Conservation (phyloP, 2,888 invertebrate genomes). For the Nasonovia ribisnigri region DNA sequence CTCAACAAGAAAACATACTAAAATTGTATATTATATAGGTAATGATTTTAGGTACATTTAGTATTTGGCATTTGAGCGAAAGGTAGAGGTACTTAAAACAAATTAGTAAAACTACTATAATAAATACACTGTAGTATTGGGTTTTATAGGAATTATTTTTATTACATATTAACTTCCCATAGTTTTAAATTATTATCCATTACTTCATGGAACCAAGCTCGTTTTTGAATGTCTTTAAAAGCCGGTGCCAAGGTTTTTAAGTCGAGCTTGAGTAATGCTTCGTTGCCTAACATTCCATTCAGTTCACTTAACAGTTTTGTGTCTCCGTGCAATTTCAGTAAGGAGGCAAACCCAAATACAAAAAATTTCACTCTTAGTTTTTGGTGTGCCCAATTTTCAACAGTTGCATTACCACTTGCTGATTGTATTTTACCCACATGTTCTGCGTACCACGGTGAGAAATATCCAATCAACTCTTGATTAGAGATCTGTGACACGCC, state of each 20-base stretch:
- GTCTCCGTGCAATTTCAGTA: conserved; percentile 85
- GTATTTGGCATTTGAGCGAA: conserved; percentile 55
- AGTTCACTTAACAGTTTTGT: conserved; percentile 77
- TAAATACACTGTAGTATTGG: neutral
- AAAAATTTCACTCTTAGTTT: conserved; percentile 81
- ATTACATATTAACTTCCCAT: conserved; percentile 89
- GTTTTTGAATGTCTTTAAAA: conserved; percentile 81
- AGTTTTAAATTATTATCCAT: conserved; percentile 90
- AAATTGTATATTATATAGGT: conserved; percentile 29
- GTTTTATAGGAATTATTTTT: conserved; percentile 35
- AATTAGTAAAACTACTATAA: conserved; percentile 36
- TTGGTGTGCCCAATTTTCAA: conserved; percentile 82
- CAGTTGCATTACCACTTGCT: conserved; percentile 84
- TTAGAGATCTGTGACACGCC: conserved; percentile 80
- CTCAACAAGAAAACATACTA: conserved; percentile 38
- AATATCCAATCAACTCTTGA: conserved; percentile 82
- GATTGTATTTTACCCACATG: conserved; percentile 78
- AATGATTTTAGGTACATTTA: conserved; percentile 44
- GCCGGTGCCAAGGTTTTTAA: conserved; percentile 83
- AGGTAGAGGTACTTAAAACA: neutral
- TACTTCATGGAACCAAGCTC: conserved; percentile 88
- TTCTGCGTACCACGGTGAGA: conserved; percentile 87
- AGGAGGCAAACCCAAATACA: conserved; percentile 84
- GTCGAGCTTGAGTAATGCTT: conserved; percentile 86
- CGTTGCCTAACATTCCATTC: conserved; percentile 82